phyloP scores from a whole-genome alignment of 1,140 invertebrate species.

The Stratiolaelaps scimitus region DNA sequence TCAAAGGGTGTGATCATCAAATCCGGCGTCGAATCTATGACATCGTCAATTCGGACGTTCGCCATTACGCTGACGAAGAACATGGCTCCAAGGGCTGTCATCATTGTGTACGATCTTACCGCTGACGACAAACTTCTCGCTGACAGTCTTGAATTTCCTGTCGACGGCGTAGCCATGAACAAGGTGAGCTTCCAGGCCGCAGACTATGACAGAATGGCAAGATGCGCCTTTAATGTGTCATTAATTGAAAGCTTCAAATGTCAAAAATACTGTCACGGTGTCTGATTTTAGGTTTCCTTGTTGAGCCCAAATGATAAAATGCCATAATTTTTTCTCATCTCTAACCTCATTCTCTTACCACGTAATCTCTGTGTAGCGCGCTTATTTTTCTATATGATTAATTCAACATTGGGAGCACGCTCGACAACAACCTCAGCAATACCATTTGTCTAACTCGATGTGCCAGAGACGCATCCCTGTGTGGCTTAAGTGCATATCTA shows the following conservation, averaged over 20 bases:
- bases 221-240: too few species aligned
- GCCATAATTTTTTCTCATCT: too few species aligned
- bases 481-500: too few species aligned
- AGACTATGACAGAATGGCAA: too few species aligned
- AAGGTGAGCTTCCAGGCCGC: not conserved
- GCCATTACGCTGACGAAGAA: constrained; percentile 15
- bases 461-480: constrained; percentile 3
- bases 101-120: constrained; percentile 20
- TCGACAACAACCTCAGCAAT: not conserved
- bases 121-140: constrained; percentile 21
- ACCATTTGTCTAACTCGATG: not conserved
- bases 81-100: constrained; percentile 26
- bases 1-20: constrained; percentile 25
- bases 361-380: too few species aligned
- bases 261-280: too few species aligned
- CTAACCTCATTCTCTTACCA: too few species aligned
- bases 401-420: too few species aligned
- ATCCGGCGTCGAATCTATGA: constrained; percentile 11
- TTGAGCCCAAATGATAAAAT: too few species aligned
- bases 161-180: not conserved
- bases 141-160: constrained; percentile 20
- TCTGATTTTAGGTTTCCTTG: too few species aligned
- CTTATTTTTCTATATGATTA: too few species aligned
- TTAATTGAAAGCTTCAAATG: too few species aligned
- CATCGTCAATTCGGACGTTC: constrained; percentile 22